These are phyloP conservation scores for Nematolebias whitei DNA, from an alignment of 2,113 vertebrate species.

Conservation along the genomic window DNA sequence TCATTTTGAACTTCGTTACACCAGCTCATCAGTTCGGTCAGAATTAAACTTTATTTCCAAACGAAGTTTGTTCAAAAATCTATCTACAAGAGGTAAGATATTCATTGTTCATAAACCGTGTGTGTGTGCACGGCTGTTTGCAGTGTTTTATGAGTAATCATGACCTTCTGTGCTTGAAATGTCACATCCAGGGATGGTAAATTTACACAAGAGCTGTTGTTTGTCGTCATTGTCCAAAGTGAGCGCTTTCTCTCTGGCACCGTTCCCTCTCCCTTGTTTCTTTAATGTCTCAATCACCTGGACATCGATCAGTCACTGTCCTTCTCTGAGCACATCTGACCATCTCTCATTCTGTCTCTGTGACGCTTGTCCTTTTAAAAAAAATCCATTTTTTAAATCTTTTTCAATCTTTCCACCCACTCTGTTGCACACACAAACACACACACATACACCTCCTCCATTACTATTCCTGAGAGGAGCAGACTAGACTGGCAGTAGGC, in stretches of 20 bases:
- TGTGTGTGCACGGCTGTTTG: no score
- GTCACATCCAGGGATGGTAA: conserved; percentile 41
- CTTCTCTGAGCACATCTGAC: conserved; percentile 22
- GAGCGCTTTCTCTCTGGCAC: conserved; percentile 2
- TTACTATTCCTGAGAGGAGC: conserved; percentile 73
- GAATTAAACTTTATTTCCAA: no score
- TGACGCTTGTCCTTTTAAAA: conserved; percentile 37
- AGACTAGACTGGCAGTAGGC: conserved; percentile 67
- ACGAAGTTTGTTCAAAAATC: no score
- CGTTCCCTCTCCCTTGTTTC: neutral
- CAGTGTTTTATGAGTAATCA: conserved; percentile 31
- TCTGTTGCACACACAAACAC: conserved; percentile 24
- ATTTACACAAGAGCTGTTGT: conserved; percentile 42
- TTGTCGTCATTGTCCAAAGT: conserved; percentile 8
- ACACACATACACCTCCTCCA: conserved; percentile 50
- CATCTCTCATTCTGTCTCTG: conserved; percentile 17
- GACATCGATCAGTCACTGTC: conserved; percentile 35
- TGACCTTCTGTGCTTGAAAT: conserved; percentile 40
- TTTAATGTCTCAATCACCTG: conserved; percentile 38
- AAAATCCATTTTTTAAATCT: conserved; percentile 28
- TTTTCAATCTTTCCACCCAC: conserved; percentile 35
- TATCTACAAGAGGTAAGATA: no score
- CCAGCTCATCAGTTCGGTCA: no score
- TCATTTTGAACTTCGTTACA: no score
- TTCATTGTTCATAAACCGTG: no score